Evolutionary conservation across 2,888 invertebrate species (phyloP).

Genomic region (Drosophila gaucha): DNA sequence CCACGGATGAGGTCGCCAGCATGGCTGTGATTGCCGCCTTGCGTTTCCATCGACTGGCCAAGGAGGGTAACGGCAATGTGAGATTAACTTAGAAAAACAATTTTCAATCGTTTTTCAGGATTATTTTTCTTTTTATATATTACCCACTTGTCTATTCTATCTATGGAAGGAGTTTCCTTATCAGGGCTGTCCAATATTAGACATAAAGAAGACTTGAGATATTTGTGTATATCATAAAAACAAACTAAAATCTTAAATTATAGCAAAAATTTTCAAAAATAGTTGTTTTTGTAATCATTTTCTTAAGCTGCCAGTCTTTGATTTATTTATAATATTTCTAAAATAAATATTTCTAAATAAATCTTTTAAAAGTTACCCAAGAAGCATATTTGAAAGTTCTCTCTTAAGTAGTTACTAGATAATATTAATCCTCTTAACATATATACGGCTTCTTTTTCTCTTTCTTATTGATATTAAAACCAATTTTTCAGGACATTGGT

Average conservation of each 20-base stretch:
- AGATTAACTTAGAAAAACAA: not conserved
- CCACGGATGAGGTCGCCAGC: constrained; percentile 83
- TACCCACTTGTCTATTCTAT: too few species aligned
- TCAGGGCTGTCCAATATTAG: too few species aligned
- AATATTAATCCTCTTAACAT: not conserved
- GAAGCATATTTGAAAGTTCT: not conserved
- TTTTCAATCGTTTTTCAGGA: not conserved
- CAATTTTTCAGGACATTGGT: not conserved
- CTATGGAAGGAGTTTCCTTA: too few species aligned
- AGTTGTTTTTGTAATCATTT: too few species aligned
- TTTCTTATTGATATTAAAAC: too few species aligned
- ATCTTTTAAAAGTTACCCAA: not conserved
- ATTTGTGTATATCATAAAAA: too few species aligned
- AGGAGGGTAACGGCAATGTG: constrained; percentile 79
- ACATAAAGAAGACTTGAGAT: too few species aligned
- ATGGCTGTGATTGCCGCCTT: constrained; percentile 83
- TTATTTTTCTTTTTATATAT: not conserved
- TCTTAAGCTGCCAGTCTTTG: too few species aligned
- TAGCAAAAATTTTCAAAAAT: too few species aligned
- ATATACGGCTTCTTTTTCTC: too few species aligned
- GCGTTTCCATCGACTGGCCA: constrained; percentile 82
- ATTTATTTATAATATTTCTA: too few species aligned
- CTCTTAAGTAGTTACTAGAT: not conserved
- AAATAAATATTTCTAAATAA: not conserved
- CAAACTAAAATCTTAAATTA: too few species aligned